A percentile compares a stretch with the other conserved stretches of the same genome.
phyloP scores from a whole-genome alignment of 2,113 vertebrate species.

The Erythrolamprus reginae region DNA sequence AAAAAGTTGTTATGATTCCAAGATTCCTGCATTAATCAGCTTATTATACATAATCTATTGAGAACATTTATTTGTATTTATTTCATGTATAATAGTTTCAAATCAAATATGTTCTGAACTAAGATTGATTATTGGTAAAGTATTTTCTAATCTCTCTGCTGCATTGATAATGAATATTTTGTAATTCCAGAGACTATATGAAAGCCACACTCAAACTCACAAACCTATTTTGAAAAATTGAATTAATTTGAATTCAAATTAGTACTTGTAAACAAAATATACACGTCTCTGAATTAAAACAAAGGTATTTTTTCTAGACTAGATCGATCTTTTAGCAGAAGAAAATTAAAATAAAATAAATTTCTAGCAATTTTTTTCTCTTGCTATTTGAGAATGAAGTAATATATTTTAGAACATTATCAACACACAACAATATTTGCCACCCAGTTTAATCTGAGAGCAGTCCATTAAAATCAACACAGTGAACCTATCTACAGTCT shows the following conservation, averaged over 20 bases:
- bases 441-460: background rate
- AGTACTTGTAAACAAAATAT: background rate
- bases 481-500: background rate
- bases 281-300: background rate
- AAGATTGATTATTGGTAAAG: too few species aligned
- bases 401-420: background rate
- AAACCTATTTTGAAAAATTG: background rate
- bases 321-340: background rate
- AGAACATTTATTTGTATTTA: background rate
- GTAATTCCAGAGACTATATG: background rate
- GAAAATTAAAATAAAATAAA: constrained; percentile 12
- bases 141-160: background rate
- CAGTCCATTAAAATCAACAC: background rate
- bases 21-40: background rate
- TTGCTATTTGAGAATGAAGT: background rate
- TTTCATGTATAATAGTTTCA: background rate
- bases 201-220: too few species aligned
- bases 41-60: background rate
- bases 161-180: background rate
- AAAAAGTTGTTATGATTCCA: background rate
- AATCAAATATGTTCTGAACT: background rate
- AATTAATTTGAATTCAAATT: background rate
- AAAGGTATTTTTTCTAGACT: background rate
- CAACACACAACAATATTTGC: background rate
- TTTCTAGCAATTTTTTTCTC: too few species aligned